Conservation (phyloP, 2,888 invertebrate genomes). For the Clunio marinus region DNA sequence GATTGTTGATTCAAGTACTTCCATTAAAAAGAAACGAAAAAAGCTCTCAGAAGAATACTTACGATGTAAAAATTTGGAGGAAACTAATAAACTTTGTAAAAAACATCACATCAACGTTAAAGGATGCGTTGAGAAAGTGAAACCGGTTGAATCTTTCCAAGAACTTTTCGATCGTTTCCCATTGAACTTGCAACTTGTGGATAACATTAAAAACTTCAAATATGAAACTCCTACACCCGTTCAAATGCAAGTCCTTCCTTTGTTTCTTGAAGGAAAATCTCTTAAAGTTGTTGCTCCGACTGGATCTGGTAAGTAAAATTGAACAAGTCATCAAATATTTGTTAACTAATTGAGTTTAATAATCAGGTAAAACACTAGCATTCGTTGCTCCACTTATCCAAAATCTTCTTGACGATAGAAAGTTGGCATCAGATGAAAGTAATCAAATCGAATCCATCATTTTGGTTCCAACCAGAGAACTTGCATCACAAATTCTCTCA, state of each 20-base stretch:
- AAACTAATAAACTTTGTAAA: slow-evolving; percentile 74
- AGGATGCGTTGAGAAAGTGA: slow-evolving; percentile 73
- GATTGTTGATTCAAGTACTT: not conserved
- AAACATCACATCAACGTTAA: slow-evolving; percentile 70
- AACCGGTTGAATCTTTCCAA: slow-evolving; percentile 67
- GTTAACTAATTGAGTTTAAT: too few relatives aligned
- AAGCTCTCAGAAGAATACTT: slow-evolving; percentile 63
- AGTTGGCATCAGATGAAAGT: not conserved
- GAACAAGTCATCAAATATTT: too few relatives aligned
- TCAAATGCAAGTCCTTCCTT: slow-evolving; percentile 87
- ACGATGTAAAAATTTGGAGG: slow-evolving; percentile 59
- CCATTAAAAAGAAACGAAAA: slow-evolving; percentile 52
- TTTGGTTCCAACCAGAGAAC: slow-evolving; percentile 87
- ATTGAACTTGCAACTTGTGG: slow-evolving; percentile 59
- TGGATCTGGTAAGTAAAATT: slow-evolving; percentile 67
- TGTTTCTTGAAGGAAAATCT: slow-evolving; percentile 55
- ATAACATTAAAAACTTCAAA: slow-evolving; percentile 66
- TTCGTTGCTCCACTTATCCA: slow-evolving; percentile 87
- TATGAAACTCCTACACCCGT: slow-evolving; percentile 79
- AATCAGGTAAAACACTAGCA: slow-evolving; percentile 76
- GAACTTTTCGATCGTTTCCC: slow-evolving; percentile 58
- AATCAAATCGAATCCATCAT: slow-evolving; percentile 63
- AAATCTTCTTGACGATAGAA: slow-evolving; percentile 51
- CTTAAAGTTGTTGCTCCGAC: slow-evolving; percentile 94
- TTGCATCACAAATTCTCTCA: slow-evolving; percentile 84